These are phyloP conservation scores for Drosophila gunungcola DNA, from an alignment of 1,140 invertebrate genomes.

Conservation along the genomic window DNA sequence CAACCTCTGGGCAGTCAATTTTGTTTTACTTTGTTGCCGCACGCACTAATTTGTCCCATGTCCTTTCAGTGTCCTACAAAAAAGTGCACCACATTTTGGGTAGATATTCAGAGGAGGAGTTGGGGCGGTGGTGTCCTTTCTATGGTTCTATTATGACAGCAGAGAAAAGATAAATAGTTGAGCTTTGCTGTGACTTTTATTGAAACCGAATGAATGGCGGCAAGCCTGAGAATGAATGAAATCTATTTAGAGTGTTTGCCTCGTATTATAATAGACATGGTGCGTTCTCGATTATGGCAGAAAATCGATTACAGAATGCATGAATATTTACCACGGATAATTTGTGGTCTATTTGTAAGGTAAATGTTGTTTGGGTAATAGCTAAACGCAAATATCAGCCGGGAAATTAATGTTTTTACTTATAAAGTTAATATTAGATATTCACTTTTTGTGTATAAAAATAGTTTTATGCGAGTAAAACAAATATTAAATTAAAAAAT, in stretches of 20 bases:
- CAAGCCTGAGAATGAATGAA: constrained; percentile 29
- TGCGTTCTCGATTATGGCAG: constrained; percentile 16
- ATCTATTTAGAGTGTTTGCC: constrained; percentile 28
- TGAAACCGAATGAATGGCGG: constrained; percentile 31
- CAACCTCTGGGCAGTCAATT: constrained; percentile 30
- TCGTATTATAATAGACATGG: constrained; percentile 6
- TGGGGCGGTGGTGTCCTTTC: constrained; percentile 20
- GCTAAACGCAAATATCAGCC: neutral
- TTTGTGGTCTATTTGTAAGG: neutral
- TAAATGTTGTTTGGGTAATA: neutral
- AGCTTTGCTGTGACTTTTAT: constrained; percentile 42
- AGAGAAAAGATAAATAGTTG: constrained; percentile 42
- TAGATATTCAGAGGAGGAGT: constrained; percentile 3
- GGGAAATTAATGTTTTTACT: neutral
- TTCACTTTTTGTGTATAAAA: too few relatives aligned
- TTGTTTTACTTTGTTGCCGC: constrained; percentile 63
- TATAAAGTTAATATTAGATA: too few relatives aligned
- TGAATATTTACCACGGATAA: constrained; percentile 18
- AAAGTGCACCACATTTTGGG: constrained; percentile 55
- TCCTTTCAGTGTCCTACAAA: constrained; percentile 74
- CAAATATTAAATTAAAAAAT: too few relatives aligned
- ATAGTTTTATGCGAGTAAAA: too few relatives aligned
- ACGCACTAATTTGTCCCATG: constrained; percentile 74
- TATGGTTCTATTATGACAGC: constrained; percentile 47
- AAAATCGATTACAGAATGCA: constrained; percentile 25